Conservation (phyloP, 2,113 vertebrate genomes). For the Carettochelys insculpta region DNA sequence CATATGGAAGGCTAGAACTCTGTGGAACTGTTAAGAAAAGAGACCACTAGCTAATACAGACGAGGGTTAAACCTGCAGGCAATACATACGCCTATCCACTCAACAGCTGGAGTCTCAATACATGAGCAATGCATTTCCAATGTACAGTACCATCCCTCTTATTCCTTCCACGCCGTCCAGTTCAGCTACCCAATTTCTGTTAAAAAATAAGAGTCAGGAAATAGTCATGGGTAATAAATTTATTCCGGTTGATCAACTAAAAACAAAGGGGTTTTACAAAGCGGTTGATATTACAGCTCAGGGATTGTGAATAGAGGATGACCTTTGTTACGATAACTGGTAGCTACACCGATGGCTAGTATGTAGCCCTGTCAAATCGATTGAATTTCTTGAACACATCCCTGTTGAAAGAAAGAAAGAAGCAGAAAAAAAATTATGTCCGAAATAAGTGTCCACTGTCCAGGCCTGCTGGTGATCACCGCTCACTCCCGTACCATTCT, state of each 20-base stretch:
- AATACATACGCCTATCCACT: neutral
- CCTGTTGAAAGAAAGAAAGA: no score
- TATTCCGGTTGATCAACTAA: neutral
- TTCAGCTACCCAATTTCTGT: neutral
- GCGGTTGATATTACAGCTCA: neutral
- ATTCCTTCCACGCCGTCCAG: neutral
- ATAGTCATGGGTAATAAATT: neutral
- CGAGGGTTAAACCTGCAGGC: neutral
- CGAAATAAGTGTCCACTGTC: neutral
- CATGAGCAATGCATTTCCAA: neutral
- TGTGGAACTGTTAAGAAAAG: neutral
- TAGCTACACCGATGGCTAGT: neutral
- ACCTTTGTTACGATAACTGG: neutral
- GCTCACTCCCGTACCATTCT: neutral
- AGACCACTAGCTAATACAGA: neutral
- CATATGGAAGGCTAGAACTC: neutral
- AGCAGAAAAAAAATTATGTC: neutral
- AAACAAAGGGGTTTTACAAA: neutral
- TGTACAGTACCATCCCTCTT: neutral
- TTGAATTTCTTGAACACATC: fast-evolving
- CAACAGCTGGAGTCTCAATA: neutral
- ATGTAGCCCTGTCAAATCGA: neutral
- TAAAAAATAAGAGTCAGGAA: neutral
- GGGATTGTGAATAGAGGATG: neutral
- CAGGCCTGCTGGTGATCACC: neutral